Base-by-base conservation (phyloP, 2,888 invertebrate genomes). In the Sminthurinus aureus region DNA sequence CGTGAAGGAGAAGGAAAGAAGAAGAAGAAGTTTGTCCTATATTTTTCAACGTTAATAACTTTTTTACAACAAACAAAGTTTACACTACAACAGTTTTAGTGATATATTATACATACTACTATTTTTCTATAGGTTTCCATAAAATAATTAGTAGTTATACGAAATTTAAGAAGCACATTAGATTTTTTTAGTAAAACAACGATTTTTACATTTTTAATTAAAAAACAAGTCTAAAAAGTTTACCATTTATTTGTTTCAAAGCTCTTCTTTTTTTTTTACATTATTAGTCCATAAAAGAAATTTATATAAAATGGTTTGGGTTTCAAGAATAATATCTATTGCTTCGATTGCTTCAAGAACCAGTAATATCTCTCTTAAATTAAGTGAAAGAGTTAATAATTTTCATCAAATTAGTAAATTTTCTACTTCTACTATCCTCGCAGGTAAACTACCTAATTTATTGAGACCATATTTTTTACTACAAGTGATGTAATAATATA, bases 351-450 rank as follows among this genome's bases (percentile, higher is more conserved):
- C 84, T 8, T 71, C 64, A 22, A 85, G 83, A 73, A 69, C 85
- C 52, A 83, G 83, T n/a, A 81, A 74, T 20, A 81, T 22, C 64
- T 66, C 81, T 52, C n/a, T 81, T 20, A 85, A 79, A 82, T 15
- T 66, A 75, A 52, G 50, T 58, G 13, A 58, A 75, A 50, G 26
- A 52, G 12, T 58, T 22, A 51, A 58, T 38, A 26, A 81, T 9
- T 38, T 73, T 58, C 71, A 76, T 50, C 82, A 83, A 50, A 78
- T 71, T 67, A 79, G 67, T 52, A 85, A 75, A 75, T 85, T 87
- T 78, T 87, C 87, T 1, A 87, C 87, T 15, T 83, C 85, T 6
- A 67, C 84, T n/a, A 83, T 85, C 51, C 58, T 83, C 52, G 85
- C 84, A 78, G 87, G 87, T 87, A 85, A 84, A 20, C 83, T 18